These are phyloP conservation scores for Malacoctenus gilli DNA, from an alignment of 2,797 vertebrate genomes.

Conservation along the genomic window DNA sequence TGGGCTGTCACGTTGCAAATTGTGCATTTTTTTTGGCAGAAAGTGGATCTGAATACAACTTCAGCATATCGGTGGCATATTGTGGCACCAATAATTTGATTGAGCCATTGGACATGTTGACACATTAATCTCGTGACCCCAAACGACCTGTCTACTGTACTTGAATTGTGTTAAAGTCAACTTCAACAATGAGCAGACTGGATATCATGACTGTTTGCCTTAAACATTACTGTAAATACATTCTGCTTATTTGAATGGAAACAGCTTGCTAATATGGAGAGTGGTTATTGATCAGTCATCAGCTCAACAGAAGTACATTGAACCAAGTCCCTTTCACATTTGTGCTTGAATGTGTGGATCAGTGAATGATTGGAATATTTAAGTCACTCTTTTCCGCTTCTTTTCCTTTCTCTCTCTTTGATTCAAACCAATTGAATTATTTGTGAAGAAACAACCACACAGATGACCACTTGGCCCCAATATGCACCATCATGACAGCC, in stretches of 20 bases:
- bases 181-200: not conserved
- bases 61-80: slow-evolving; percentile 33
- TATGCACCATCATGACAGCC: slow-evolving; percentile 17
- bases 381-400: too few species aligned
- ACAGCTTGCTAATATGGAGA: slow-evolving; percentile 2
- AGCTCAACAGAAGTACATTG: not conserved
- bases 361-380: too few species aligned
- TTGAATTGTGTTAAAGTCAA: not conserved
- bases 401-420: too few species aligned
- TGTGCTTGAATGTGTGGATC: too few species aligned
- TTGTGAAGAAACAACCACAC: slow-evolving; percentile 41
- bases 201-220: not conserved
- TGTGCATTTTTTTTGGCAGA: too few species aligned
- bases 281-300: not conserved
- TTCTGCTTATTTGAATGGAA: not conserved
- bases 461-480: slow-evolving; percentile 19
- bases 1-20: too few species aligned
- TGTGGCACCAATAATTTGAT: slow-evolving; percentile 39
- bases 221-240: slow-evolving; percentile 2
- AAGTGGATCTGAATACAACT: too few species aligned
- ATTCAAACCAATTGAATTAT: slow-evolving; percentile 9
- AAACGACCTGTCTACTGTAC: slow-evolving; percentile 8
- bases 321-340: not conserved
- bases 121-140: not conserved
- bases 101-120: slow-evolving; percentile 8